phyloP scores from a whole-genome alignment of 2,888 invertebrate genomes.

The Nowickia ferox region DNA sequence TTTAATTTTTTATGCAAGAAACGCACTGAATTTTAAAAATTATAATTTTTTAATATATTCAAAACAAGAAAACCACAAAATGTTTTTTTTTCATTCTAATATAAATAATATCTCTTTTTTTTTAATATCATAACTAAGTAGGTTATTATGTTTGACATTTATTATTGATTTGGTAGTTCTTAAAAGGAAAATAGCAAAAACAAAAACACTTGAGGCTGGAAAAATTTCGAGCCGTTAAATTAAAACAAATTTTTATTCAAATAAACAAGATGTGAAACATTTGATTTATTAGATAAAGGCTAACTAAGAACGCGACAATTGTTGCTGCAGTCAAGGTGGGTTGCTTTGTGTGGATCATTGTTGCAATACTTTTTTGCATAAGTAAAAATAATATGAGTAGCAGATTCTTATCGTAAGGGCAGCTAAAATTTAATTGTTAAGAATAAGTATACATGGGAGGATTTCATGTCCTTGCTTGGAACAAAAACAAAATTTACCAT shows the following conservation, averaged over 20 bases:
- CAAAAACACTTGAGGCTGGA: neutral
- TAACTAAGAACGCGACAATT: no score
- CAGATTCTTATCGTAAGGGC: no score
- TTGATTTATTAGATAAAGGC: no score
- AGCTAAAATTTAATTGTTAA: no score
- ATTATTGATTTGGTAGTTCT: slow-evolving; percentile 47
- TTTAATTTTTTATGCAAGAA: neutral
- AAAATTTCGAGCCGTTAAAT: neutral
- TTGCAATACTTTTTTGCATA: no score
- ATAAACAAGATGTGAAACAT: neutral
- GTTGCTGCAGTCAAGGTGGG: no score
- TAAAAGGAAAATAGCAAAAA: neutral
- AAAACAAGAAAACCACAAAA: slow-evolving; percentile 41
- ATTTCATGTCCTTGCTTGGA: no score
- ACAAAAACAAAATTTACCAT: no score
- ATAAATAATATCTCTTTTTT: slow-evolving; percentile 21
- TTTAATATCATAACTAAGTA: slow-evolving; percentile 63
- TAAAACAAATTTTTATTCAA: neutral
- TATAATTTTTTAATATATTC: slow-evolving; percentile 57
- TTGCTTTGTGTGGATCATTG: no score
- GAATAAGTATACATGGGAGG: no score
- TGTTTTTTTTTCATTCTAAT: slow-evolving; percentile 15
- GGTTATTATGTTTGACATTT: slow-evolving; percentile 66
- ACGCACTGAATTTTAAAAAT: slow-evolving; percentile 31
- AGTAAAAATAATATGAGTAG: no score